Evolutionary conservation across 35 echinoderm and acorn worm genomes (phyloP).

Genomic region (Hemicentrotus pulcherrimus): DNA sequence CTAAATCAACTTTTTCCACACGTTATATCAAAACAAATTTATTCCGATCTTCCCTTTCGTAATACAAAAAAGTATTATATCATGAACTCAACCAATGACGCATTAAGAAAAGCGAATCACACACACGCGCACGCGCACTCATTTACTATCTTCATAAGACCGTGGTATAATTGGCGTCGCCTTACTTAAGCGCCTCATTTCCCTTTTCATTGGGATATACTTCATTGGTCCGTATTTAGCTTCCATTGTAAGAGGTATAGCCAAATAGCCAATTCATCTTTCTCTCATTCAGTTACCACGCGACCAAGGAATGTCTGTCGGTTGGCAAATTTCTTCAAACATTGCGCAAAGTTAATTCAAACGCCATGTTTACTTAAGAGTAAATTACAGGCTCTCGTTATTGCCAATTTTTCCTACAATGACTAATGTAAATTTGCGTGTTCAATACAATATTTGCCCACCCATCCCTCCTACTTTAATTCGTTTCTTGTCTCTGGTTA

Average conservation of each 20-base stretch:
- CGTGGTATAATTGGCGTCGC: background rate
- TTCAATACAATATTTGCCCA: background rate
- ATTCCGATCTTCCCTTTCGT: too few relatives aligned
- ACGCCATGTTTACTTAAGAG: conserved; percentile 2
- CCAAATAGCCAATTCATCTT: background rate
- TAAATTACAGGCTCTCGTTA: conserved; percentile 27
- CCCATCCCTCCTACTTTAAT: background rate
- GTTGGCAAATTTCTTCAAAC: background rate
- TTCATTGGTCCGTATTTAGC: background rate
- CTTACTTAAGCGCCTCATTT: background rate
- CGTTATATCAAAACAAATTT: too few relatives aligned
- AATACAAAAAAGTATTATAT: background rate
- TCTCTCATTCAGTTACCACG: background rate
- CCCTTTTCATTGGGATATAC: background rate
- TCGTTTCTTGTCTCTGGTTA: background rate
- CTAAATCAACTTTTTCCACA: too few relatives aligned
- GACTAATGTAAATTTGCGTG: conserved; percentile 10
- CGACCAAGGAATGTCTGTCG: background rate
- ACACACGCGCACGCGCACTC: background rate
- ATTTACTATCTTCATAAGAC: background rate
- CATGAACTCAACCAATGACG: background rate
- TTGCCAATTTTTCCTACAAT: conserved; percentile 28
- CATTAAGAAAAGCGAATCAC: background rate
- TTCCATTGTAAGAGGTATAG: background rate
- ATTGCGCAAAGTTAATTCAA: background rate